Base-by-base conservation (phyloP, 2,888 invertebrate genomes). In the Hoplodrina ambigua region DNA sequence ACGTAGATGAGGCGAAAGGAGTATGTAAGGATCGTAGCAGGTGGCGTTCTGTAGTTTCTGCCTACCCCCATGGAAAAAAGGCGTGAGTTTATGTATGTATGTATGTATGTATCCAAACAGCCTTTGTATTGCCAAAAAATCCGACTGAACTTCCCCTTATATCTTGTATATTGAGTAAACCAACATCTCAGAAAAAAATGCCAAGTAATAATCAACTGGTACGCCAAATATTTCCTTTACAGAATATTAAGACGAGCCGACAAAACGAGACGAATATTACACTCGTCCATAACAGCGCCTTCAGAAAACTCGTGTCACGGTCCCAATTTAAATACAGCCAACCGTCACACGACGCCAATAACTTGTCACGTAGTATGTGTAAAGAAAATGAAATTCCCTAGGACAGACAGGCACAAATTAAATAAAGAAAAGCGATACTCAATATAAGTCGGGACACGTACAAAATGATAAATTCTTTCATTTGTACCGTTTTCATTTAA, bases 381-480 rank as follows among this genome's bases (percentile, higher is more conserved):
- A 60, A 72, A 82, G 75, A 78, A 84, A 83, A 85, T 82, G 85
- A 85, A 84, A 84, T 85, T 85, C 81, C 68, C 69, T 58, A 72
- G 58, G 33, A 72, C 57, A 81, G 81, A 69, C 70, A 76, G 69
- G 81, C 57, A 72, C 59, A 88, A 88, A 87, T 89, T 86, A 89
- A 88, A 85, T 88, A 85, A 87, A 82, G 82, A 83, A 75, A 78
- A 81, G 65, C 75, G 74, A 85, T 80, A 80, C 72, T 78, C 82
- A 72, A 83, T 82, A 78, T 58, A 64, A 78, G 80, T 75, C 70
- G 72, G 68, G 64, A 66, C 91, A 89, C 90, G 90, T 88, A 87
- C 87, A 80, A 81, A 82, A 87, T 91, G 90, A 93, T 93, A 93
- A 90, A 94, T 93, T 92, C 90, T 87, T 88, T 90, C 89, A 93